Percentiles rank a stretch among this genome's conserved stretches.
Conservation (phyloP, 2,113 vertebrate species). For the Arizona elegans region DNA sequence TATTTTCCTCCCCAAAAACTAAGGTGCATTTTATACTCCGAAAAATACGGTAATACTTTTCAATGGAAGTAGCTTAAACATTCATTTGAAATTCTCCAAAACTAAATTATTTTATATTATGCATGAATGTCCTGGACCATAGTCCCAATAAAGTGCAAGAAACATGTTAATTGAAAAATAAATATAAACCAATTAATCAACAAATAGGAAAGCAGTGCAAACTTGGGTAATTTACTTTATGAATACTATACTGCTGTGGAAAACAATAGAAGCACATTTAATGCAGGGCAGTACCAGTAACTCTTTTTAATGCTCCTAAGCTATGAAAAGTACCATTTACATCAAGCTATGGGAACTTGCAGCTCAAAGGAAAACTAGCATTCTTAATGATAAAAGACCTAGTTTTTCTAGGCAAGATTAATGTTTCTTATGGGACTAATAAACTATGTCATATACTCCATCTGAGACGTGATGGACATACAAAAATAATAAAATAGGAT, state of each 20-base stretch:
- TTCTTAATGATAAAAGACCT: constrained; percentile 30
- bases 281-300: neutral
- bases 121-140: neutral
- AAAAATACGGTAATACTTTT: neutral
- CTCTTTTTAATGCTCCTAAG: neutral
- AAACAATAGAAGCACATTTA: neutral
- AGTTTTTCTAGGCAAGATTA: constrained; percentile 35
- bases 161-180: neutral
- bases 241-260: neutral
- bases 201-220: neutral
- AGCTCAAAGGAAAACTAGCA: neutral
- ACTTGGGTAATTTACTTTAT: neutral
- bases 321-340: neutral
- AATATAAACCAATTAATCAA: neutral
- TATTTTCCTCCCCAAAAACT: too few relatives aligned
- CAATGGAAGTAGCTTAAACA: neutral
- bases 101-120: neutral
- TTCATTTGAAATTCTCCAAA: neutral
- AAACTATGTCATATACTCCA: neutral
- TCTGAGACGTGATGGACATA: constrained; percentile 39
- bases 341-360: neutral
- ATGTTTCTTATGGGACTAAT: constrained; percentile 47
- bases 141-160: neutral
- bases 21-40: too few relatives aligned
- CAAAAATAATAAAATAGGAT: constrained; percentile 23